phyloP scores from a whole-genome alignment of 92 coral and sea anemone species.

The Parazoanthus swiftii region DNA sequence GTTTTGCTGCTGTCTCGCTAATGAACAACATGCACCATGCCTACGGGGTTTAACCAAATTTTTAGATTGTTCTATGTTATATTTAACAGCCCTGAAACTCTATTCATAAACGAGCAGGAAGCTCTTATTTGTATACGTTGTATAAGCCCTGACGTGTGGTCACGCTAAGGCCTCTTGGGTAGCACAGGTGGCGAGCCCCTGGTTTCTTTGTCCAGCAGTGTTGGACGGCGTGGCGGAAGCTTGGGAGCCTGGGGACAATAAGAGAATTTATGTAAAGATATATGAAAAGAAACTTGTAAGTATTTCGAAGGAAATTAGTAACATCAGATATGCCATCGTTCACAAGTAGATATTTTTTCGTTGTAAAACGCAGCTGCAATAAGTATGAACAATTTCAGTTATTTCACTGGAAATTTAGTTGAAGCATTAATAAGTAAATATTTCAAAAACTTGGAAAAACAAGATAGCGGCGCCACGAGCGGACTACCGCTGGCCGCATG shows the following conservation, averaged over 20 bases:
- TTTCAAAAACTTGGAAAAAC: no score
- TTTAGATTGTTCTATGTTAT: no score
- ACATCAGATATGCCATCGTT: no score
- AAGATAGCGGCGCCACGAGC: no score
- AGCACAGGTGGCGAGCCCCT: conserved; percentile 34
- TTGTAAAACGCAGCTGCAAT: no score
- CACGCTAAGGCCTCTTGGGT: conserved; percentile 22
- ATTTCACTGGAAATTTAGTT: background rate
- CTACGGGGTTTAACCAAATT: no score
- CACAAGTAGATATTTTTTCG: background rate
- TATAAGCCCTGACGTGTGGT: background rate
- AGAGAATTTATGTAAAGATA: background rate
- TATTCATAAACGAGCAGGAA: background rate
- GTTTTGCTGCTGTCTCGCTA: no score
- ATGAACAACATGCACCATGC: no score
- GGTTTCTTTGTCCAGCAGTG: conserved; percentile 21
- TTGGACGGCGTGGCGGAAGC: conserved; percentile 41
- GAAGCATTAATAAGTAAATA: no score
- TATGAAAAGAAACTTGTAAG: background rate
- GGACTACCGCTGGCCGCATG: no score
- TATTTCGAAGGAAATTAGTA: background rate
- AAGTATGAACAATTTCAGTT: no score
- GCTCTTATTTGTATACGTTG: background rate
- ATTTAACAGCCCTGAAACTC: background rate
- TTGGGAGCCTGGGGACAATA: conserved; percentile 19